Conservation (phyloP, 2,113 vertebrate genomes). For the Syngnathus floridae region DNA sequence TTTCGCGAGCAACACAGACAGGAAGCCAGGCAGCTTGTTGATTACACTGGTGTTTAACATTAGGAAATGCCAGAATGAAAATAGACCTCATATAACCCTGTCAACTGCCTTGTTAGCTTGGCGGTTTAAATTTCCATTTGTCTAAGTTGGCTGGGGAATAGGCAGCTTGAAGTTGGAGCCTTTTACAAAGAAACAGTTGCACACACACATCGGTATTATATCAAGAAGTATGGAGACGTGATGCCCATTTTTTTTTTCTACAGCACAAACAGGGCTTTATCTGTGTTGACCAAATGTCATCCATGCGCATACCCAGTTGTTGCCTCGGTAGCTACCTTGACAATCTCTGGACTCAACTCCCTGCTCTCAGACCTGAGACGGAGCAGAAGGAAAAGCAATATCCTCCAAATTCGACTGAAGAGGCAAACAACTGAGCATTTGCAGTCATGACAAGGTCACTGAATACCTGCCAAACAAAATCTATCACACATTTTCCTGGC, state of each 20-base stretch:
- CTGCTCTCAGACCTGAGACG: constrained; percentile 43
- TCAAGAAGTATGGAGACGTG: constrained; percentile 10
- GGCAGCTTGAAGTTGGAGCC: constrained; percentile 31
- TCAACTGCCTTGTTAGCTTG: constrained; percentile 66
- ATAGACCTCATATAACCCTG: constrained; percentile 54
- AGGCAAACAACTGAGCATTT: constrained; percentile 30
- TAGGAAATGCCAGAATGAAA: constrained; percentile 63
- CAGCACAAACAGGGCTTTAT: background rate
- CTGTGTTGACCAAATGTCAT: constrained; percentile 1
- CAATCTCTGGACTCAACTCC: constrained; percentile 46
- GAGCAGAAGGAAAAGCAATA: constrained; percentile 44
- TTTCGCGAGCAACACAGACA: constrained; percentile 35
- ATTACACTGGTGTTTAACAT: constrained; percentile 68
- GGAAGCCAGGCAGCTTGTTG: constrained; percentile 56
- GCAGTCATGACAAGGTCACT: constrained; percentile 47
- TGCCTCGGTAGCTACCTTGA: constrained; percentile 5
- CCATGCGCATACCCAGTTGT: constrained; percentile 2
- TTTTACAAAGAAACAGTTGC: constrained; percentile 10
- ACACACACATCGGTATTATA: constrained; percentile 7
- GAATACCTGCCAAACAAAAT: constrained; percentile 51
- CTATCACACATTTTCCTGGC: constrained; percentile 32
- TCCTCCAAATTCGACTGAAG: constrained; percentile 24
- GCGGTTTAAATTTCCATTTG: constrained; percentile 55
- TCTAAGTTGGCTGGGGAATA: constrained; percentile 35
- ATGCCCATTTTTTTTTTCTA: background rate